Evolutionary conservation across 2,888 invertebrate species (phyloP).

Genomic region (Catocala nupta): DNA sequence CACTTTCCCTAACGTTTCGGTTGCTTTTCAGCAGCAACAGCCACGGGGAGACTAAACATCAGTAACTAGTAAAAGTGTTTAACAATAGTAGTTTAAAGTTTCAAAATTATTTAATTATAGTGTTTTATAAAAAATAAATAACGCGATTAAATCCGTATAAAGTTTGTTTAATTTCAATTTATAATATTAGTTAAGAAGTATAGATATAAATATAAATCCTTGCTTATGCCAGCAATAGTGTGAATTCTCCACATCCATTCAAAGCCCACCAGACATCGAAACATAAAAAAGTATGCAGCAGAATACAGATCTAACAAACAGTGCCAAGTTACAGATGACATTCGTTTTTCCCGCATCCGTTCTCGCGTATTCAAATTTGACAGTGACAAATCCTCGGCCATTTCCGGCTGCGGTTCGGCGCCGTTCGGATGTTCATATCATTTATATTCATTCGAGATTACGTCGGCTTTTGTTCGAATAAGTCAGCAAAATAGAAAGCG

Average conservation of each 20-base stretch:
- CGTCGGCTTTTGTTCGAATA: conserved; percentile 67
- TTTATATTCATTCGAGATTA: conserved; percentile 82
- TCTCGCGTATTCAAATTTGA: conserved; percentile 84
- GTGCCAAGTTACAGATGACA: conserved; percentile 75
- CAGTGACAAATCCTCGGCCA: conserved; percentile 83
- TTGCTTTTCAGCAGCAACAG: too few species aligned
- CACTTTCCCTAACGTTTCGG: too few species aligned
- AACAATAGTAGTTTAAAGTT: too few species aligned
- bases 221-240: neutral
- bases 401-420: conserved; percentile 79
- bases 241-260: neutral
- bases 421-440: conserved; percentile 78
- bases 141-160: too few species aligned
- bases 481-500: conserved; percentile 69
- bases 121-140: too few species aligned
- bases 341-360: conserved; percentile 82
- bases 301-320: conserved; percentile 43
- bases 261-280: conserved; percentile 13
- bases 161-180: too few species aligned
- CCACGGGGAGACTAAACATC: too few species aligned
- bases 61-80: too few species aligned
- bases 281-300: conserved; percentile 35
- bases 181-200: too few species aligned
- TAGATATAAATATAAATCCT: neutral
- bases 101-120: too few species aligned